Percentiles rank a stretch among this genome's conserved stretches.
Conservation (phyloP, 2,113 vertebrate species). For the Stegastes partitus region DNA sequence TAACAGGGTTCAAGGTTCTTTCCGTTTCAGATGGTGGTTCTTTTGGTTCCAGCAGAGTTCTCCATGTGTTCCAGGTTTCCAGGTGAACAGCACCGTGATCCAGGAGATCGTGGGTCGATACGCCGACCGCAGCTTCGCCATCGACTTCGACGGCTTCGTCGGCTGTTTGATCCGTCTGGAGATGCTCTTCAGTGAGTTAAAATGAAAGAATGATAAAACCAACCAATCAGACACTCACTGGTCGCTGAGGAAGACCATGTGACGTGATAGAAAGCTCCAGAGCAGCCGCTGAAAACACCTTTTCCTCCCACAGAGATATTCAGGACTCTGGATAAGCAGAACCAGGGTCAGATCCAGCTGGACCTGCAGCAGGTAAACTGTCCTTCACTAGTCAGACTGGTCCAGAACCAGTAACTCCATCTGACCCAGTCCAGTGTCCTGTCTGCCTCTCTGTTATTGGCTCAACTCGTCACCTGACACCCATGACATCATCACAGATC, state of each 20-base stretch:
- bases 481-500: neutral
- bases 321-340: conserved; percentile 69
- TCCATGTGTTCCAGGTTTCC: conserved; percentile 83
- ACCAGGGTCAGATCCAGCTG: conserved; percentile 71
- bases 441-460: neutral
- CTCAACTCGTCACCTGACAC: neutral
- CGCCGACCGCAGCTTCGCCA: conserved; percentile 62
- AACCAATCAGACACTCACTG: too few relatives aligned
- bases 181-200: conserved; percentile 89
- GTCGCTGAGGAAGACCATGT: too few relatives aligned
- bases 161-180: conserved; percentile 88
- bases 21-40: too few relatives aligned
- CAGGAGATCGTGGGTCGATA: conserved; percentile 82
- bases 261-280: too few relatives aligned
- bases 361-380: conserved; percentile 73
- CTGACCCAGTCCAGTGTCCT: too few relatives aligned
- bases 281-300: neutral
- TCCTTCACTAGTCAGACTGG: too few relatives aligned
- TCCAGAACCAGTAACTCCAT: too few relatives aligned
- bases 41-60: too few relatives aligned
- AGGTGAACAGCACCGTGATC: conserved; percentile 83
- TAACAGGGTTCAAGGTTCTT: too few relatives aligned
- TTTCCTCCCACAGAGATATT: conserved; percentile 70
- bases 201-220: too few relatives aligned
- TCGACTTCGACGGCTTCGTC: conserved; percentile 88